Base-by-base conservation (phyloP, 2,113 vertebrate species). In the Chlorocebus sabaeus region DNA sequence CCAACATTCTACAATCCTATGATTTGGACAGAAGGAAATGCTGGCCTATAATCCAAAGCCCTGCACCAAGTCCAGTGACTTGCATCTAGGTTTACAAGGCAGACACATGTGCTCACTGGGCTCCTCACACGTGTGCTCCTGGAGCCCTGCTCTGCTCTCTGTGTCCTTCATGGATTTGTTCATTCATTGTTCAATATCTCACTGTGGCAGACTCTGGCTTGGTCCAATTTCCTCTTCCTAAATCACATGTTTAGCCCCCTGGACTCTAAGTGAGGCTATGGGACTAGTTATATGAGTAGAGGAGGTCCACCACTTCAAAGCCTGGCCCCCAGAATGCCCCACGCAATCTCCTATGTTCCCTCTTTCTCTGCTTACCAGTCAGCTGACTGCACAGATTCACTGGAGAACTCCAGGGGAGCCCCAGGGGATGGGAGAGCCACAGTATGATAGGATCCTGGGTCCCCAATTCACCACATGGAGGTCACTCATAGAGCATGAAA, bases 81-180 rank as follows among this genome's bases (percentile, higher is more conserved):
- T 18, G 70, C 22, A 5, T 5, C 6, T 6, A 35, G 79, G 30
- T 2, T 4, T 6, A 40, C 30, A 2, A 20, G 80, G 52, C 23
- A 25, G 45, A 50, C 8, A 2, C 32, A 68, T n/a, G 67, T 22
- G 8, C 8, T 13, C 52, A 0, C 0, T 2, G 40, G 52, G 10
- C 8, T 13, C 27, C 76, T 73, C 52, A 2, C 22, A 18, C 5
- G 25, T 67, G 45, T 8, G 38, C 52, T 23, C 2, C 3, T 0
- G 38, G 79, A 40, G 17, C 50, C 20, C 35, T 4, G 8, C 27
- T 40, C 35, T 20, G 11, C 1, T 13, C 30, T 18, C 73, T 1
- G 1, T 6, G 6, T 30, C 40, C 38, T 59, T 45, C 45, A 2
- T 3, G 16, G 25, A 25, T 38, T 3, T 43, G 22, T 73, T 55